Evolutionary conservation across 2,797 vertebrate species (phyloP).

Genomic region (Trematocara caparti): DNA sequence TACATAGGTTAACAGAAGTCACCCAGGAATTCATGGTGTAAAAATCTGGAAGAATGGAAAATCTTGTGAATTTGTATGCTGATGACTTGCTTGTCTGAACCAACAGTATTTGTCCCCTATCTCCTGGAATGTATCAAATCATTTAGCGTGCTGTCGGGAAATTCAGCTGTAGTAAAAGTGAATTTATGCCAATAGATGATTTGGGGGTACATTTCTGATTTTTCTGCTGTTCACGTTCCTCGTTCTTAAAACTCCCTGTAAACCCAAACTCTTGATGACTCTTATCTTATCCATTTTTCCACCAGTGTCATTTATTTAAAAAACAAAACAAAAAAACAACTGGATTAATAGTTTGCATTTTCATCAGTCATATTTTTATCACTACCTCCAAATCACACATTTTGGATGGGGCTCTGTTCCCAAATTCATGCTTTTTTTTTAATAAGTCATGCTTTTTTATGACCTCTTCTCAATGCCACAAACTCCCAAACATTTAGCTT

Average conservation of each 20-base stretch:
- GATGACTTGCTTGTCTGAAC: background rate
- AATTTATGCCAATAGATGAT: background rate
- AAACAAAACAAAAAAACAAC: background rate
- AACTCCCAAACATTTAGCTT: background rate
- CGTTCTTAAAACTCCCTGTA: background rate
- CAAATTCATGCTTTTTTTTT: background rate
- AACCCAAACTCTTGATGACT: background rate
- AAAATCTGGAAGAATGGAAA: background rate
- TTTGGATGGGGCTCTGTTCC: background rate
- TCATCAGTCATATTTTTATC: background rate
- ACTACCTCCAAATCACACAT: background rate
- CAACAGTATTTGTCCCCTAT: background rate
- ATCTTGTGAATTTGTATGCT: background rate
- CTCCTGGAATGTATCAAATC: background rate
- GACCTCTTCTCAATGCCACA: background rate
- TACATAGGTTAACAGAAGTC: background rate
- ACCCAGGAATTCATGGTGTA: background rate
- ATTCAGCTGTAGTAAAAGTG: background rate
- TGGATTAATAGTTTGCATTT: background rate
- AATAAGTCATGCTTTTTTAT: background rate
- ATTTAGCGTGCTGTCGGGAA: background rate
- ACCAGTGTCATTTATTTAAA: background rate
- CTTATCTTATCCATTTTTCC: background rate
- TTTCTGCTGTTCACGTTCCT: background rate
- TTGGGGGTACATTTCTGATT: background rate